phyloP scores from a whole-genome alignment of 92 coral and sea anemone species.

The Actinostola sp. region DNA sequence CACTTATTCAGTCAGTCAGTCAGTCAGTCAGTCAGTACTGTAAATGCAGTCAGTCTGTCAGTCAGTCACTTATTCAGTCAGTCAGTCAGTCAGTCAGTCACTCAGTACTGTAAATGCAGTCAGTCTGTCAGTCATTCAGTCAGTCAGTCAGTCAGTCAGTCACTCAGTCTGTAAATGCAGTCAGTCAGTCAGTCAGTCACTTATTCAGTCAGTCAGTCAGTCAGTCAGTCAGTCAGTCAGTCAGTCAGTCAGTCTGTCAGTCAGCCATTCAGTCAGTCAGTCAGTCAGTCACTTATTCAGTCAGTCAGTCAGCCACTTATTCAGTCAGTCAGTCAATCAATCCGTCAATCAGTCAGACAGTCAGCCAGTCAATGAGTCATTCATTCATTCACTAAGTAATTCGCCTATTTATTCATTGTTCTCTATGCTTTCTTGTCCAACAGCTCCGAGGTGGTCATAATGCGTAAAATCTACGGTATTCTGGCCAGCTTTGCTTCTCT shows the following conservation, averaged over 20 bases:
- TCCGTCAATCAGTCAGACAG: neutral
- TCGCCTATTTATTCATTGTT: neutral
- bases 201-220: neutral
- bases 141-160: slow-evolving; percentile 56
- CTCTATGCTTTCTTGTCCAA: neutral
- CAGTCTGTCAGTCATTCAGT: slow-evolving; percentile 31
- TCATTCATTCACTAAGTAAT: neutral
- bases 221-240: neutral
- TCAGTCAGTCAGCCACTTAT: too few species aligned
- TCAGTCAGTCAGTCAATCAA: neutral
- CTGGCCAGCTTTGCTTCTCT: slow-evolving; percentile 87
- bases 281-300: neutral
- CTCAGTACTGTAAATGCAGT: too few species aligned
- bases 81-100: neutral
- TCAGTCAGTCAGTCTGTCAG: too few species aligned
- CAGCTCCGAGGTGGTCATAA: slow-evolving; percentile 69
- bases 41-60: too few species aligned
- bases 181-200: neutral
- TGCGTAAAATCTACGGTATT: slow-evolving; percentile 82
- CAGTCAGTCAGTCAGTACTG: too few species aligned
- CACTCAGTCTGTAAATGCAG: neutral
- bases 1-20: neutral
- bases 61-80: neutral
- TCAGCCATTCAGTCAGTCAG: neutral
- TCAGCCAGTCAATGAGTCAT: neutral